Percentiles rank a stretch among this genome's conserved stretches.
Evolutionary conservation across 2,888 invertebrate species (phyloP).

Genomic region (Pollenia labialis): DNA sequence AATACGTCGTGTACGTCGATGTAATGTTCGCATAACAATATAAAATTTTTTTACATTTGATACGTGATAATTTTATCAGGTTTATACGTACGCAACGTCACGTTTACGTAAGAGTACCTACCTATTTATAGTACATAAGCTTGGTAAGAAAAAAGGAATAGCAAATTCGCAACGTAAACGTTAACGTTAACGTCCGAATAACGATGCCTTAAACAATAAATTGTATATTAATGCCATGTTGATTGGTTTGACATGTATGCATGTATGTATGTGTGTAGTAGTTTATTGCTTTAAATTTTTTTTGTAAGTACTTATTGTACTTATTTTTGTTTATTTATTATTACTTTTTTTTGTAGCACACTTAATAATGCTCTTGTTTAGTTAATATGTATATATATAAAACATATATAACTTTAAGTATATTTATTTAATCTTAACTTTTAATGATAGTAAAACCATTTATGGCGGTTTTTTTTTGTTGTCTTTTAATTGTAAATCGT

Average conservation of each 20-base stretch:
- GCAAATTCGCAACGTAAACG: too few relatives aligned
- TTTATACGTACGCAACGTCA: too few relatives aligned
- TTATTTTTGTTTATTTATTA: not conserved
- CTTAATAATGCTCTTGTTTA: slow-evolving; percentile 12
- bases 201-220: not conserved
- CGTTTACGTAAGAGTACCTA: too few relatives aligned
- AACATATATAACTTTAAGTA: not conserved
- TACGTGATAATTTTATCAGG: too few relatives aligned
- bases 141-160: too few relatives aligned
- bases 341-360: too few relatives aligned
- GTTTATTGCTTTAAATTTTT: slow-evolving; percentile 35
- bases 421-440: not conserved
- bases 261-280: not conserved
- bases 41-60: too few relatives aligned
- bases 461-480: slow-evolving; percentile 1
- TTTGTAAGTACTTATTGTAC: not conserved
- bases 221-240: slow-evolving; percentile 40
- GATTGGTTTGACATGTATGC: slow-evolving; percentile 35
- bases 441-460: slow-evolving; percentile 17
- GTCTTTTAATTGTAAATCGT: slow-evolving; percentile 40
- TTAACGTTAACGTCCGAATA: too few relatives aligned
- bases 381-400: slow-evolving; percentile 3
- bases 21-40: too few relatives aligned
- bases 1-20: too few relatives aligned
- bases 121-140: too few relatives aligned